Evolutionary conservation across 2,113 vertebrate species (phyloP).

Genomic region (Grammomys surdaster): DNA sequence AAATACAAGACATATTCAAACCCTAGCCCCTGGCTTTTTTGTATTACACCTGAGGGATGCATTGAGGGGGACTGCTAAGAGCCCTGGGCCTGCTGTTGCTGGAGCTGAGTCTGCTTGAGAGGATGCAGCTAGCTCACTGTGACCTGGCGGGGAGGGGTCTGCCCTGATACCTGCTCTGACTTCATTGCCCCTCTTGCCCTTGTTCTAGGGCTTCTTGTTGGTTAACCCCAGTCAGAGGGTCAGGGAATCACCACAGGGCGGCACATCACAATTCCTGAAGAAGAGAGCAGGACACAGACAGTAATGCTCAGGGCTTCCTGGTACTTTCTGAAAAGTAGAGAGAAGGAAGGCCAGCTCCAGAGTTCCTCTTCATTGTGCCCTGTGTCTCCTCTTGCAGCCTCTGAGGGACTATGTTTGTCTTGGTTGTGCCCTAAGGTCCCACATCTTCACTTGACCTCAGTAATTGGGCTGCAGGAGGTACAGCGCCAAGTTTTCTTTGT

Average conservation of each 20-base stretch:
- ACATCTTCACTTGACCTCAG: not conserved
- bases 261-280: not conserved
- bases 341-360: not conserved
- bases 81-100: no score
- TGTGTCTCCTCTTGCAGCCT: not conserved
- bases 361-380: not conserved
- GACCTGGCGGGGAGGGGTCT: not conserved
- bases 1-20: not conserved
- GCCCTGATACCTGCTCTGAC: not conserved
- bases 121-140: fast-evolving
- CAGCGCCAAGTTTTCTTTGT: not conserved
- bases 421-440: not conserved
- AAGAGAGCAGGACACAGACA: not conserved
- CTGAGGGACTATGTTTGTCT: not conserved
- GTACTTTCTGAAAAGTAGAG: not conserved
- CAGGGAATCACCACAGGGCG: not conserved
- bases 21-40: not conserved
- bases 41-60: no score
- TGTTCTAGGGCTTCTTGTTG: not conserved
- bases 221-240: not conserved
- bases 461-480: not conserved
- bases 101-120: not conserved
- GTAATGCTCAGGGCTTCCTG: not conserved
- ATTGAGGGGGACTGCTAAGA: fast-evolving
- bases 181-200: not conserved